Conservation (phyloP, 2,113 vertebrate species). For the Dromaius novaehollandiae region DNA sequence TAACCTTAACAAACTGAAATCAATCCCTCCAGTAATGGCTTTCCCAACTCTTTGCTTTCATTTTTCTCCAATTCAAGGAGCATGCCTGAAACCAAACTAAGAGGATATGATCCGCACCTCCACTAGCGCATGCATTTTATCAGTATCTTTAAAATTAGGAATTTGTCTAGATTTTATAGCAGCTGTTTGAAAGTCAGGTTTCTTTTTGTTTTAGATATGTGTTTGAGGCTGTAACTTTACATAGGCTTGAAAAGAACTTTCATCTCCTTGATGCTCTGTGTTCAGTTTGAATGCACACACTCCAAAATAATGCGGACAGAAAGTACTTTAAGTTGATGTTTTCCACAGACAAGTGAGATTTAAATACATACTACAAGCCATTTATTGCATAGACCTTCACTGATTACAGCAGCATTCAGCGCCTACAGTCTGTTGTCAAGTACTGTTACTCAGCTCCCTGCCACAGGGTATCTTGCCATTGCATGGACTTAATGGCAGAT, state of each 20-base stretch:
- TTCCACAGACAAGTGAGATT: background rate
- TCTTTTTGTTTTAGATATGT: background rate
- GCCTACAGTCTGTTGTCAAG: background rate
- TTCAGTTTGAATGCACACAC: background rate
- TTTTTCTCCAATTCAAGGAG: background rate
- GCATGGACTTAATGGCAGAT: background rate
- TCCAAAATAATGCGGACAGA: background rate
- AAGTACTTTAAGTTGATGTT: background rate
- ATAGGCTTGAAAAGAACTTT: background rate
- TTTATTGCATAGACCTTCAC: background rate
- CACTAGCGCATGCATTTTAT: background rate
- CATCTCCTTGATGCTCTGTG: background rate
- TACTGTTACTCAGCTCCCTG: background rate
- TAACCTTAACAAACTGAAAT: constrained; percentile 29
- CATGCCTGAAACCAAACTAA: background rate
- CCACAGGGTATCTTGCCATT: background rate
- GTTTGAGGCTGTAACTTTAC: background rate
- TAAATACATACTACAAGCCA: background rate
- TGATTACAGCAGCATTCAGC: background rate
- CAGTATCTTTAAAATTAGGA: background rate
- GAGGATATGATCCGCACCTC: background rate
- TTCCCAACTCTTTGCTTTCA: background rate
- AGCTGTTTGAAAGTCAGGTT: background rate
- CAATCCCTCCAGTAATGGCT: constrained; percentile 25
- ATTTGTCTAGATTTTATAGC: background rate